Conservation (phyloP, 1,140 invertebrate species). For the Campoletis sonorensis region DNA sequence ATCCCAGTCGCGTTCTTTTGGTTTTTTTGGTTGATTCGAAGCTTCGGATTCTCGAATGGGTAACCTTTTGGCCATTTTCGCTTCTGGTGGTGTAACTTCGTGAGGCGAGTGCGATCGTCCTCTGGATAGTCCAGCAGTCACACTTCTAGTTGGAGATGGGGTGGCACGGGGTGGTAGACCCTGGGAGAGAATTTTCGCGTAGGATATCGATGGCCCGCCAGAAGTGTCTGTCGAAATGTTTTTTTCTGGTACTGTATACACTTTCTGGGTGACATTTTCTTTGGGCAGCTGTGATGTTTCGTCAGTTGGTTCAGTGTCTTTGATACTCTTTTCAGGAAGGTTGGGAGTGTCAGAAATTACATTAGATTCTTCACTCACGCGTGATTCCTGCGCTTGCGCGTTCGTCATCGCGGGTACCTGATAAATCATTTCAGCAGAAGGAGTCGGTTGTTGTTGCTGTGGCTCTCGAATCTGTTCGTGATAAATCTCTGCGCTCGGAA, state of each 20-base stretch:
- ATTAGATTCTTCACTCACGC: neutral
- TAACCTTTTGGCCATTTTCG: slow-evolving; percentile 39
- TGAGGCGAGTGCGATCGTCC: slow-evolving; percentile 54
- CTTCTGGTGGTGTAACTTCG: slow-evolving; percentile 46
- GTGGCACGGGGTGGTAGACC: slow-evolving; percentile 75
- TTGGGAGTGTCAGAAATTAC: neutral
- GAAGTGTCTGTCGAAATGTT: neutral
- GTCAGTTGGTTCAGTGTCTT: neutral
- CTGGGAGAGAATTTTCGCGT: slow-evolving; percentile 85
- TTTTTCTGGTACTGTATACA: neutral
- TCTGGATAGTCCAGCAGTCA: slow-evolving; percentile 35
- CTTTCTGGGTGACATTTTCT: neutral
- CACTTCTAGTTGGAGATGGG: slow-evolving; percentile 21
- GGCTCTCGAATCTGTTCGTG: slow-evolving; percentile 46
- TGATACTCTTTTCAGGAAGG: neutral
- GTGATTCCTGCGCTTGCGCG: neutral
- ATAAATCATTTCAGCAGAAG: slow-evolving; percentile 29
- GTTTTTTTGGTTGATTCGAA: slow-evolving; percentile 33
- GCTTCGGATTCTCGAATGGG: slow-evolving; percentile 18
- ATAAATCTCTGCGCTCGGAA: slow-evolving; percentile 61
- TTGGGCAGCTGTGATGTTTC: neutral
- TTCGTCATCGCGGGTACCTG: neutral
- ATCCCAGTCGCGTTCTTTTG: slow-evolving; percentile 60
- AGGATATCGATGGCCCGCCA: slow-evolving; percentile 77
- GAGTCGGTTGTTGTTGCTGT: slow-evolving; percentile 42